Base-by-base conservation (phyloP, 2,888 invertebrate species). In the Muschampia plurimacula region DNA sequence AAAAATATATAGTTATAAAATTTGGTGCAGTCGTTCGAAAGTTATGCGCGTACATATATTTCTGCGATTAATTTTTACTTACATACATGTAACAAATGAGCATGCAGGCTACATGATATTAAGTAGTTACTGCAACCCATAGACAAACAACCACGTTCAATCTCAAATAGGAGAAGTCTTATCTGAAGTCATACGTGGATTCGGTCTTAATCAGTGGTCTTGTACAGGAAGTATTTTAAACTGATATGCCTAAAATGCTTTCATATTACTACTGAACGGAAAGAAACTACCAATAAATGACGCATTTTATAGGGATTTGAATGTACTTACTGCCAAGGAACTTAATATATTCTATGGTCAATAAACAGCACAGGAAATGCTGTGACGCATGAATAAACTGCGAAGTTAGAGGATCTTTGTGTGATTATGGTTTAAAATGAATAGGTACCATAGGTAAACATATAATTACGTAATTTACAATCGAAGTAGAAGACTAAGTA, bases 331-430 rank as follows among this genome's bases (percentile, higher is more conserved):
- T 57, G 15, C 3, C 52, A 32, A 60, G 7, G 59, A 62, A 41
- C 41, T 39, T 4, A 62, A 62, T 62, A 39, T 39, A 69, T 52
- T 57, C 36, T 46, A 44, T 28, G 60, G 66, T 72, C 39, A 63
- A 65, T 39, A 64, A 67, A 67, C 62, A 49, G 62, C 46, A 72
- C 72, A 72, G 72, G 72, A 72, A 72, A 72, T 55, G 52, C 52
- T 67, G 62, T 67, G 66, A 72, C 52, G 44, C 55, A 72, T 72
- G 72, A 72, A 72, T 63, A 57, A 72, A 44, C 55, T 12, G 22
- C 41, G 36, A 67, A 67, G 67, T 55, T 63, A 36, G 67, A 44
- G 62, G 63, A 67, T 36, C 63, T 72, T 72, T 49, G 46, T 52
- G 39, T 62, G 72, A 67, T 62, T 67, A 62, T 13, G 60, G 46